A percentile compares a stretch with the other conserved stretches of the same genome.
These are phyloP conservation scores for Drosophila acutilabella DNA, from an alignment of 2,888 invertebrate species.

Conservation along the genomic window DNA sequence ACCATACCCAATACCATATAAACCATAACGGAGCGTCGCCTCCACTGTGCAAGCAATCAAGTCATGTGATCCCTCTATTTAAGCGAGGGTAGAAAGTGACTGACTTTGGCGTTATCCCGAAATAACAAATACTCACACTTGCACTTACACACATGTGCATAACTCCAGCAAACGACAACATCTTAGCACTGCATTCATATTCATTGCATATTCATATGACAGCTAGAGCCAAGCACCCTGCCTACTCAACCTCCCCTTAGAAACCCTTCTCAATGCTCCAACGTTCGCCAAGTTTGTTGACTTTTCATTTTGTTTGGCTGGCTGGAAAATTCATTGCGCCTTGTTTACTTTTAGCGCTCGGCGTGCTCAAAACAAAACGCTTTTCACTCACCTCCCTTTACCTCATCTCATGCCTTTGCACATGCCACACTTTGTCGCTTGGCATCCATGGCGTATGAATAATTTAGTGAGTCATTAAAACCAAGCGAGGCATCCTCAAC, in stretches of 20 bases:
- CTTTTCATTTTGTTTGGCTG: slow-evolving; percentile 81
- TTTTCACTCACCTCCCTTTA: slow-evolving; percentile 53
- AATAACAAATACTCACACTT: slow-evolving; percentile 54
- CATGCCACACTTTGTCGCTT: slow-evolving; percentile 5
- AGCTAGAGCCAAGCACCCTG: slow-evolving; percentile 36
- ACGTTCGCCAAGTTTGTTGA: slow-evolving; percentile 74
- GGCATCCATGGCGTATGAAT: slow-evolving; percentile 78
- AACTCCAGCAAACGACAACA: slow-evolving; percentile 45
- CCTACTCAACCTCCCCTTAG: neutral
- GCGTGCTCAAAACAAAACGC: slow-evolving; percentile 79
- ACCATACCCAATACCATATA: slow-evolving; percentile 35
- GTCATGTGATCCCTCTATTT: slow-evolving; percentile 79
- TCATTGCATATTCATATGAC: slow-evolving; percentile 80
- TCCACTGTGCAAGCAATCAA: slow-evolving; percentile 74
- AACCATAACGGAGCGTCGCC: slow-evolving; percentile 54
- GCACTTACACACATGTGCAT: slow-evolving; percentile 15
- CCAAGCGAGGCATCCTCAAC: slow-evolving; percentile 54
- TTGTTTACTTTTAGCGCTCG: slow-evolving; percentile 79
- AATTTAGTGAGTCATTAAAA: slow-evolving; percentile 81
- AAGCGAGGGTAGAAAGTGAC: slow-evolving; percentile 80
- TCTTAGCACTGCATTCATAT: slow-evolving; percentile 77
- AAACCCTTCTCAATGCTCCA: slow-evolving; percentile 46
- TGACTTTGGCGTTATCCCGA: slow-evolving; percentile 71
- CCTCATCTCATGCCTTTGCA: neutral
- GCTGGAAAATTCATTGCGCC: slow-evolving; percentile 75